Conservation (phyloP, 2,113 vertebrate species). For the Otocyon megalotis region DNA sequence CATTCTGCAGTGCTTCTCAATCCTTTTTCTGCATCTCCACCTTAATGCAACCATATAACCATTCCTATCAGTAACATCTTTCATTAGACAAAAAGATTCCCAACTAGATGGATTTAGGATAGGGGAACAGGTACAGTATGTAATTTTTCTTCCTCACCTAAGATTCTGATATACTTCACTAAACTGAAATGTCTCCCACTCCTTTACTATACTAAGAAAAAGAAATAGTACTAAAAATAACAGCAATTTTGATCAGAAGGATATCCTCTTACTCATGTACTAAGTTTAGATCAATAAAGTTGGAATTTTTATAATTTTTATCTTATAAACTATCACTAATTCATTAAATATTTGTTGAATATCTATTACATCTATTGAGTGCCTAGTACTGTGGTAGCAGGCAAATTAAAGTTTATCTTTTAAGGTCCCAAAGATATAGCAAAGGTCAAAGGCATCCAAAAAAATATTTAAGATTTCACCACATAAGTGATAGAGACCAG, state of each 20-base stretch:
- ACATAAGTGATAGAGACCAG: background rate
- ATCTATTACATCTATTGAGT: background rate
- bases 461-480: background rate
- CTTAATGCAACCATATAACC: background rate
- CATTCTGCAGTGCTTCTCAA: background rate
- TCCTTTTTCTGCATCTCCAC: background rate
- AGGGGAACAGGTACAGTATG: background rate
- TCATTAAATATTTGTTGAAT: constrained; percentile 17
- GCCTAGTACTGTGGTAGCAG: background rate
- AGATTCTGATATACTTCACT: background rate
- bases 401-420: constrained; percentile 12
- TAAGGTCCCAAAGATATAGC: background rate
- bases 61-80: constrained; percentile 21
- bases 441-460: background rate
- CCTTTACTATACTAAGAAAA: background rate
- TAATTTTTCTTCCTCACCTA: background rate
- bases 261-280: background rate
- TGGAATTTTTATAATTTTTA: constrained; percentile 38
- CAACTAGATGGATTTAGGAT: background rate
- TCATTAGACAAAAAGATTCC: constrained; percentile 40
- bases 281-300: background rate
- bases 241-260: constrained; percentile 27
- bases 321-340: background rate
- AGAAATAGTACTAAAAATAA: background rate
- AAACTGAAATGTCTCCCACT: background rate